A percentile compares a stretch with the other conserved stretches of the same genome.
These are phyloP conservation scores for Archivesica marissinica DNA, from an alignment of 1,140 invertebrate species.

Conservation along the genomic window DNA sequence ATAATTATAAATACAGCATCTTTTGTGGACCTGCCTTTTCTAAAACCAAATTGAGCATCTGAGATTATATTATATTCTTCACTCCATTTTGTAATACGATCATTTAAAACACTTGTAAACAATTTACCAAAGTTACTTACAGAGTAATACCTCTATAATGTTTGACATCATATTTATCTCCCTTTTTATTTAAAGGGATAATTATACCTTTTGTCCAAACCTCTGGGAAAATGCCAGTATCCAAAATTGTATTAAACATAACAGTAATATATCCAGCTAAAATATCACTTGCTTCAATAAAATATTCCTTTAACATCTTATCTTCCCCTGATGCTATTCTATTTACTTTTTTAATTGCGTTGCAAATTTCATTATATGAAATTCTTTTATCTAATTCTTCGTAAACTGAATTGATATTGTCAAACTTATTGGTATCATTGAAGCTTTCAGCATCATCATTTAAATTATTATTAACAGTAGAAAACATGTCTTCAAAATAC, in stretches of 20 bases:
- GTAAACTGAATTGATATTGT: background rate
- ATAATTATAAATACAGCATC: slow-evolving; percentile 51
- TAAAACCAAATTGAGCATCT: slow-evolving; percentile 20
- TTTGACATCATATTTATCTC: background rate
- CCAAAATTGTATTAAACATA: slow-evolving; percentile 30
- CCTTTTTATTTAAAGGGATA: slow-evolving; percentile 32
- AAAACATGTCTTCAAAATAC: slow-evolving; percentile 1
- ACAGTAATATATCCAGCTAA: background rate
- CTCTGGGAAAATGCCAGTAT: slow-evolving; percentile 16
- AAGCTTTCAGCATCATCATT: slow-evolving; percentile 33
- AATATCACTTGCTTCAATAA: slow-evolving; percentile 36
- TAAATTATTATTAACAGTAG: background rate
- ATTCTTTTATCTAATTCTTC: background rate
- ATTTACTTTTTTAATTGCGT: slow-evolving; percentile 11
- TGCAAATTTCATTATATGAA: background rate
- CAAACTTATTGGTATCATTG: slow-evolving; percentile 1
- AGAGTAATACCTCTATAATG: slow-evolving; percentile 31
- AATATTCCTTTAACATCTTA: slow-evolving; percentile 33
- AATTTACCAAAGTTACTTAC: slow-evolving; percentile 13
- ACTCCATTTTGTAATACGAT: background rate
- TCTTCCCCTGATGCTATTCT: background rate
- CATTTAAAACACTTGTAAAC: background rate
- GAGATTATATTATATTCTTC: slow-evolving; percentile 17
- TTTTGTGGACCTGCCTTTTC: slow-evolving; percentile 31
- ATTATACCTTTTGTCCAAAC: slow-evolving; percentile 11